Percentiles rank a stretch among this genome's conserved stretches.
These are phyloP conservation scores for Hyperoplus immaculatus DNA, from an alignment of 2,797 vertebrate genomes.

Conservation along the genomic window DNA sequence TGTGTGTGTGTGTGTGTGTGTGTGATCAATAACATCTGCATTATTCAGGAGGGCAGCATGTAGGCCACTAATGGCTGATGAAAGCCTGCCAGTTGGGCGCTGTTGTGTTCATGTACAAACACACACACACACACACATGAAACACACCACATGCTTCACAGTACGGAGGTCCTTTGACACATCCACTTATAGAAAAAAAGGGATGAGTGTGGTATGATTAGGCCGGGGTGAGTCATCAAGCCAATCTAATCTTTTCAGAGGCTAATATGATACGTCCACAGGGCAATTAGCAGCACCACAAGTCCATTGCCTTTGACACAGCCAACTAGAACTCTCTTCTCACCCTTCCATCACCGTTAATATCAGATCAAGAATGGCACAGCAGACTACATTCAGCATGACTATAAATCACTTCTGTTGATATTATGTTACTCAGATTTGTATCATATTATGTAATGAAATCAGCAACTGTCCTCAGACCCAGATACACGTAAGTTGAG, in stretches of 20 bases:
- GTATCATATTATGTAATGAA: neutral
- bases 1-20: constrained; percentile 49
- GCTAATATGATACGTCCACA: constrained; percentile 30
- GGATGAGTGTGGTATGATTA: constrained; percentile 49
- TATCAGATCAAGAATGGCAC: neutral
- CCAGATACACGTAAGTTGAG: neutral
- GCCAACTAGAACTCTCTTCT: neutral
- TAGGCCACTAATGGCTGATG: constrained; percentile 76
- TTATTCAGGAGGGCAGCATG: constrained; percentile 87
- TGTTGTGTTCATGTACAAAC: constrained; percentile 57
- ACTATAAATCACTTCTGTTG: neutral
- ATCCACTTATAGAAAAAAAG: constrained; percentile 43
- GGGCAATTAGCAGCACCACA: constrained; percentile 20
- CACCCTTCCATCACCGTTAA: neutral
- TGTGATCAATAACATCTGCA: constrained; percentile 76
- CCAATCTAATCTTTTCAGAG: constrained; percentile 40
- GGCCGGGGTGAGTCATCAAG: constrained; percentile 56
- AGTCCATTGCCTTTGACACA: neutral
- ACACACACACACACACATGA: constrained; percentile 23
- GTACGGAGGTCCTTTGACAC: constrained; percentile 34
- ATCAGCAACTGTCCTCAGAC: neutral
- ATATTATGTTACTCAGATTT: neutral
- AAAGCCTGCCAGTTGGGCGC: constrained; percentile 79
- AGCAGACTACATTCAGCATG: neutral
- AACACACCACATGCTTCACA: constrained; percentile 32